Evolutionary conservation across 2,797 vertebrate genomes (phyloP), one percentile per base, ranked within the genome.

Genomic region (Borostomias antarcticus): DNA sequence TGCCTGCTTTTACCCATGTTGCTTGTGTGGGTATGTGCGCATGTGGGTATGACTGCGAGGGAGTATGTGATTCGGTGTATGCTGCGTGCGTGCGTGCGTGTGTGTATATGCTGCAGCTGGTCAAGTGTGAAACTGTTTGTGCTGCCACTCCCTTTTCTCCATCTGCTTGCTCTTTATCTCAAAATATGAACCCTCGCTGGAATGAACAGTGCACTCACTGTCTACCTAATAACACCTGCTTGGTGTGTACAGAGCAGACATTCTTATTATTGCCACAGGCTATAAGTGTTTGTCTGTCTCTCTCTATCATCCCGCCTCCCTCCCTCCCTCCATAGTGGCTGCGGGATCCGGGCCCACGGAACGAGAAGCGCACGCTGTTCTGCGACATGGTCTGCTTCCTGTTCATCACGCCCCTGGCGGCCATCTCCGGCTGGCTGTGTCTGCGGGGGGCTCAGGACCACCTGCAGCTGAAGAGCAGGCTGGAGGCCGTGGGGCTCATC

Each of bases 371-470:
- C 78, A 98, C 96, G 0, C 90, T 98, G 17, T 96, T 96, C 88
- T 98, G 96, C 0, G 96, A 98, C 90, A 95, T 96, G 95, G 92
- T 98, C 62, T 98, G 97, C 81, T 98, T 98, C 80, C 90, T 98
- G 70, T 98, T 98, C 76, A 98, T 98, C 76, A 98, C 96, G 0
- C 96, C 96, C 0, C 86, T 98, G 63, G 96, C 97, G 0, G 95
- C 95, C 4, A 95, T 98, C 83, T 98, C 96, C 0, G 96, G 96
- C 82, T 98, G 97, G 97, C 91, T 98, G 76, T 98, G 97, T 58
- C 90, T 98, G 60, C 89, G 94, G 0, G 97, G 97, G 0, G 96
- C 96, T 74, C 95, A 96, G 86, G 96, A 98, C 80, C 96, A 98
- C 68, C 80, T 98, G 54, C 94, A 95, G 68, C 93, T 96, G 80